These are phyloP conservation scores for Thymelicus acteon DNA, from an alignment of 2,888 invertebrate genomes.

Conservation along the genomic window DNA sequence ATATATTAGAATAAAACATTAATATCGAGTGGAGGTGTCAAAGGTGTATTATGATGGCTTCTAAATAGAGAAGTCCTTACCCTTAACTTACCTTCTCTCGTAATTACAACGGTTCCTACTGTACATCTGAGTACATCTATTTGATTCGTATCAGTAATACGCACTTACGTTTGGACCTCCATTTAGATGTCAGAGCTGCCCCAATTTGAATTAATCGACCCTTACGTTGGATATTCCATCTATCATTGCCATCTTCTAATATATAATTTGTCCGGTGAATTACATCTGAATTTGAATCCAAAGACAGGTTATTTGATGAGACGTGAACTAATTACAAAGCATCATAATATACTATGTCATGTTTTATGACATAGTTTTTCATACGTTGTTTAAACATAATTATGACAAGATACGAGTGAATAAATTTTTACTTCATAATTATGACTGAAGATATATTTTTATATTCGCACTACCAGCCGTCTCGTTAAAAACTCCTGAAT, in stretches of 20 bases:
- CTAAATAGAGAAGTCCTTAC: not conserved
- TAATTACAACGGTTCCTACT: slow-evolving; percentile 11
- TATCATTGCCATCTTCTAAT: slow-evolving; percentile 26
- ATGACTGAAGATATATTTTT: no score
- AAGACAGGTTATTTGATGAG: slow-evolving; percentile 7
- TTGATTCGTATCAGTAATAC: slow-evolving; percentile 34
- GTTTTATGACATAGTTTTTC: no score
- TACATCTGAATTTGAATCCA: slow-evolving; percentile 17
- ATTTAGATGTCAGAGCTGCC: slow-evolving; percentile 16
- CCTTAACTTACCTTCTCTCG: slow-evolving; percentile 2
- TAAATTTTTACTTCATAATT: no score
- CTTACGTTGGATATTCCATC: slow-evolving; percentile 27
- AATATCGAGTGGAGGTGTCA: no score
- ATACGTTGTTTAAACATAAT: no score
- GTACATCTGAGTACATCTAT: slow-evolving; percentile 20
- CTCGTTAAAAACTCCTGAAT: no score
- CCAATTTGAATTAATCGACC: slow-evolving; percentile 38
- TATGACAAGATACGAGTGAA: no score
- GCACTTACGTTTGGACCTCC: slow-evolving; percentile 28
- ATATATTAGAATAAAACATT: no score
- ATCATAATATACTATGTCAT: no score
- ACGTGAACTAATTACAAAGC: not conserved
- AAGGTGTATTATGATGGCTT: not conserved
- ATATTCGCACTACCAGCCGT: no score
- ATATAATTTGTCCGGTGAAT: slow-evolving; percentile 17